Percentiles rank a stretch among this genome's conserved stretches.
Conservation (phyloP, 2,113 vertebrate species). For the Muscicapa adusta region DNA sequence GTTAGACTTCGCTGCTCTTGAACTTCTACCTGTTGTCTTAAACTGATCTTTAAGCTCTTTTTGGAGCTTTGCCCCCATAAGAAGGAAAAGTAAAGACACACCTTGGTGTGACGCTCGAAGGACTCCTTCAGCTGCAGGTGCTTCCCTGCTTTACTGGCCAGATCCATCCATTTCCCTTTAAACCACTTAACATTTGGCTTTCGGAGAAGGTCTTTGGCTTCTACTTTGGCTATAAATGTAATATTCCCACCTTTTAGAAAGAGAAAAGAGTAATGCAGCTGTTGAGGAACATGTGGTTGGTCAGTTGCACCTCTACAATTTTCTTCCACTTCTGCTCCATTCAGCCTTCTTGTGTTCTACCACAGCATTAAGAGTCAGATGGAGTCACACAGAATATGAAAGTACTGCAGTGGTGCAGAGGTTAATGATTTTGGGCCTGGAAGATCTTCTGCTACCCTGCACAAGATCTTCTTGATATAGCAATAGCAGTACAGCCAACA, state of each 20-base stretch:
- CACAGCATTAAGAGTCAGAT: background rate
- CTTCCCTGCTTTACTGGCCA: slow-evolving; percentile 97
- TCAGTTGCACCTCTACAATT: background rate
- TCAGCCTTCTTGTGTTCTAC: background rate
- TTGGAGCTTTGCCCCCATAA: background rate
- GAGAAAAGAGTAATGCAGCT: background rate
- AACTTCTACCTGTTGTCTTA: background rate
- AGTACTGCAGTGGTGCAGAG: background rate
- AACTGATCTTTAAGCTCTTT: background rate
- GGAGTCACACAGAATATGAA: background rate
- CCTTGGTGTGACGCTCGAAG: slow-evolving; percentile 90
- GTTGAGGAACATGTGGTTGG: background rate
- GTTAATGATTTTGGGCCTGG: background rate
- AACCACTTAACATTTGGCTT: slow-evolving; percentile 97
- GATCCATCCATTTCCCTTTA: slow-evolving; percentile 99
- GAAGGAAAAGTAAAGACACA: slow-evolving; percentile 43
- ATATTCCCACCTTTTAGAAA: slow-evolving; percentile 84
- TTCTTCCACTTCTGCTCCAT: background rate
- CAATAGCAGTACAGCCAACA: background rate
- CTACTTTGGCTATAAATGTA: slow-evolving; percentile 91
- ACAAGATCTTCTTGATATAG: background rate
- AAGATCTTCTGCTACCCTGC: background rate
- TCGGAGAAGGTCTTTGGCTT: slow-evolving; percentile 94
- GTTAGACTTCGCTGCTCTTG: background rate
- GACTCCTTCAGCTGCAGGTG: slow-evolving; percentile 95